Conservation (phyloP, 2,797 vertebrate species). For the Lutjanus campechanus region DNA sequence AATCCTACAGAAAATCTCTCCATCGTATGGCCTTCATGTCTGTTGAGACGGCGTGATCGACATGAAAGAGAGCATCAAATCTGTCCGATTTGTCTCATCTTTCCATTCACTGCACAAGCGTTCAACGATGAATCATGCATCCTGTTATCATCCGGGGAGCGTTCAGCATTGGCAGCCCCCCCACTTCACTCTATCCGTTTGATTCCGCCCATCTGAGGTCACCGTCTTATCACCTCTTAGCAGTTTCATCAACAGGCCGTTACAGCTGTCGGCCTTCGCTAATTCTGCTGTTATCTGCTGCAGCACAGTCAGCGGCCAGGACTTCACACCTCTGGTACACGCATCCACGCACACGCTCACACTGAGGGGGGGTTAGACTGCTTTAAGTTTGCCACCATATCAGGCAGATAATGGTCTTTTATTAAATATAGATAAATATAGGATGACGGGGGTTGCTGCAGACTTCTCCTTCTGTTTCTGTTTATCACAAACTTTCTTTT, state of each 20-base stretch:
- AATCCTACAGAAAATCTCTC: background rate
- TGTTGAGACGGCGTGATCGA: background rate
- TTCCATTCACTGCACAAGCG: slow-evolving; percentile 13
- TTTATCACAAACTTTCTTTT: background rate
- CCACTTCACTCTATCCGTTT: slow-evolving; percentile 14
- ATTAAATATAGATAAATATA: background rate
- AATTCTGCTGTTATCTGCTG: slow-evolving; percentile 63
- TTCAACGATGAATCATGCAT: slow-evolving; percentile 33
- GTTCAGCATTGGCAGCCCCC: slow-evolving; percentile 14
- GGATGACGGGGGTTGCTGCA: background rate
- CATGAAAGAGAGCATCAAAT: slow-evolving; percentile 27
- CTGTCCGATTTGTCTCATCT: slow-evolving; percentile 10
- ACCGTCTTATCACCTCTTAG: slow-evolving; percentile 56
- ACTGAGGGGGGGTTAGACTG: background rate
- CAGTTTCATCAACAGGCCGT: slow-evolving; percentile 54
- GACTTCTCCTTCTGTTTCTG: background rate
- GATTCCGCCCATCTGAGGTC: slow-evolving; percentile 41
- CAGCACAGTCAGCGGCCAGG: slow-evolving; percentile 40
- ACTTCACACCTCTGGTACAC: slow-evolving; percentile 17
- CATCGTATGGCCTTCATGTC: background rate
- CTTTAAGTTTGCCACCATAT: background rate
- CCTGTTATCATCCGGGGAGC: slow-evolving; percentile 25
- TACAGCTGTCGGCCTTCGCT: slow-evolving; percentile 48
- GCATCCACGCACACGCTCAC: background rate
- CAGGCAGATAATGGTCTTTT: background rate